phyloP scores from a whole-genome alignment of 2,888 invertebrate genomes.

The Galeruca laticollis region DNA sequence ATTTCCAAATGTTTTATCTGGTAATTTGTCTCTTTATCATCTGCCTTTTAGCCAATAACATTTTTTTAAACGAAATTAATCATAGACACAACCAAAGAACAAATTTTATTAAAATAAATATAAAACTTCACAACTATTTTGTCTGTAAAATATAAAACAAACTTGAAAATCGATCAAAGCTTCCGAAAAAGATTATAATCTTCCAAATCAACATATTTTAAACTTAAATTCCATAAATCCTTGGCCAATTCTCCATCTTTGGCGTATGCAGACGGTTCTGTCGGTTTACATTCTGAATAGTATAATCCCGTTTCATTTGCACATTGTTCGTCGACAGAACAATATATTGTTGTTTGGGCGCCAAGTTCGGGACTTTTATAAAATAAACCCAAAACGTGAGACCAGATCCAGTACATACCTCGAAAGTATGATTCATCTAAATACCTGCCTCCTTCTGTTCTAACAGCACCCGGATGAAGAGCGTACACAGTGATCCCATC shows the following conservation, averaged over 20 bases:
- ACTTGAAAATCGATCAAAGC: background rate
- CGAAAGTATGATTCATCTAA: constrained; percentile 66
- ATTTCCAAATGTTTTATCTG: no score
- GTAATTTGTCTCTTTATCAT: no score
- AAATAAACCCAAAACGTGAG: constrained; percentile 53
- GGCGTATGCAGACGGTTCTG: constrained; percentile 68
- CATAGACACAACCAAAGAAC: no score
- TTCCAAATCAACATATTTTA: constrained; percentile 68
- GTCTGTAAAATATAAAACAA: no score
- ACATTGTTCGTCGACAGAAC: constrained; percentile 76
- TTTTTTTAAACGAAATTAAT: no score
- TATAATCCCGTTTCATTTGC: constrained; percentile 71
- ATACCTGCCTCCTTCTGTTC: constrained; percentile 82
- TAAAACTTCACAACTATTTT: no score
- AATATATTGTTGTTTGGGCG: constrained; percentile 82
- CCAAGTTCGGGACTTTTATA: constrained; percentile 66
- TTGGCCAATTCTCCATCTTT: constrained; percentile 69
- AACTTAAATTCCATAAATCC: constrained; percentile 74
- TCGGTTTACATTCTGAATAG: constrained; percentile 73
- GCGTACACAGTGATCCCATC: constrained; percentile 75
- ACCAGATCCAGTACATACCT: constrained; percentile 66
- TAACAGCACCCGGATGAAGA: constrained; percentile 80
- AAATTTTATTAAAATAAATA: no score
- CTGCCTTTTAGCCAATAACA: no score
- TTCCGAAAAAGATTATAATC: constrained; percentile 66